A percentile compares a stretch with the other conserved stretches of the same genome.
Conservation (phyloP, 2,888 invertebrate species). For the Campopleginae sp. region DNA sequence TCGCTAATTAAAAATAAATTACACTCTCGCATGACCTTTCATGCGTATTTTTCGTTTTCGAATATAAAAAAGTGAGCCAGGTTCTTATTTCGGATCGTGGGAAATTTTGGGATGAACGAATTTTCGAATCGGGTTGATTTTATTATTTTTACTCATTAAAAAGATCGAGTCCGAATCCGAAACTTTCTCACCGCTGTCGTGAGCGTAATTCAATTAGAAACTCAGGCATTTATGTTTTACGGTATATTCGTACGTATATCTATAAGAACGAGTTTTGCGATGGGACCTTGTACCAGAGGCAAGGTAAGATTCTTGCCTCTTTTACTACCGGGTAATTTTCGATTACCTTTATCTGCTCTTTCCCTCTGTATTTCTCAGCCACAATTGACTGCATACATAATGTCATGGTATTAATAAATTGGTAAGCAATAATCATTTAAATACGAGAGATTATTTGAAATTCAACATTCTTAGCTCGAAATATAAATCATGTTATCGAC, state of each 20-base stretch:
- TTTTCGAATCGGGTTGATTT: too few species aligned
- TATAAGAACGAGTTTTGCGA: constrained; percentile 46
- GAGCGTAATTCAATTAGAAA: constrained; percentile 37
- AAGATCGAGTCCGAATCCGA: constrained; percentile 1
- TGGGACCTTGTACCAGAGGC: constrained; percentile 19
- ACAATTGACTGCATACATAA: constrained; percentile 26
- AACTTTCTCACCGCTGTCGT: background rate
- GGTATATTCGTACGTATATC: constrained; percentile 8
- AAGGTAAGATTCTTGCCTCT: constrained; percentile 29
- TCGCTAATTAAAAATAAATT: too few species aligned
- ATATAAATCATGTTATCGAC: constrained; percentile 21
- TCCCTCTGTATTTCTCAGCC: constrained; percentile 1
- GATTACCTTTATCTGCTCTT: constrained; percentile 29
- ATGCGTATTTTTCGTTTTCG: background rate
- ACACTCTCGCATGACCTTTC: background rate
- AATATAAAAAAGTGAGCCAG: background rate
- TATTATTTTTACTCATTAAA: background rate
- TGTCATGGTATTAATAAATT: constrained; percentile 39
- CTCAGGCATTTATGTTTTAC: constrained; percentile 34
- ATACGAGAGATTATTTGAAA: constrained; percentile 4
- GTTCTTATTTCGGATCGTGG: too few species aligned
- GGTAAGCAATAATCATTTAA: constrained; percentile 29
- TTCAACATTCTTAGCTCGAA: constrained; percentile 16
- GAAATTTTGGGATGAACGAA: too few species aligned
- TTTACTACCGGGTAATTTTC: constrained; percentile 48